Evolutionary conservation across 1,140 invertebrate species (phyloP), one percentile per base, ranked within the genome.

Genomic region (Camponotus floridanus): DNA sequence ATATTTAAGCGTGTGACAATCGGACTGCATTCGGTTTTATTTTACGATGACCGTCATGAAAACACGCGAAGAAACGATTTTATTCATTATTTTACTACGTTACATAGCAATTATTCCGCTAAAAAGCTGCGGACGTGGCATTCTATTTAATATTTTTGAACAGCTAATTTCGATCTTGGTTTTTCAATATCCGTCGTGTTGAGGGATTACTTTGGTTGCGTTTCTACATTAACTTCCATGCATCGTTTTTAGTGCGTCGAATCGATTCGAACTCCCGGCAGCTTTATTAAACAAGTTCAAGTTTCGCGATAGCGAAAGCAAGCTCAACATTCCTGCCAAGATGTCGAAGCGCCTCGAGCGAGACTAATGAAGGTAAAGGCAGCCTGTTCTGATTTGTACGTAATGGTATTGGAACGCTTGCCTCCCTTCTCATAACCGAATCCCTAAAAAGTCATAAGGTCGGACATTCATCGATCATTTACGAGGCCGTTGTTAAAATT

Each of bases 401-500:
- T 36, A 59, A 15, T n/a, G 6, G 15, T 21, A 9, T 42, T 80
- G 15, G n/a, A 57, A 45, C 3, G 45, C 39, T 36, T 36, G 26
- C 36, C 6, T 18, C n/a, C 33, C 57, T 11, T 57, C 36, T 39
- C 15, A 36, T 62, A 21, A 61, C 6, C 45, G 65, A 18, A 26
- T 42, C 70, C 26, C 18, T 18, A 55, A 83, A 80, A 81, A 83
- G 68, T 83, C 55, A 73, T 73, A 59, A 61, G 26, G 51, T 45
- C 39, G 36, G 55, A 74, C 55, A 15, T 74, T 61, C 79, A 83
- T 83, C 79, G 79, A 83, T 83, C 79, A 83, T 74, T 83, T 74
- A 18, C 79, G 55, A 62, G 57, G 65, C 70, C 36, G 87, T 86
- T 90, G 80, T 90, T 90, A 90, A 90, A 90, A 90, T 90, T 90